Evolutionary conservation across 2,797 vertebrate genomes (phyloP).

Genomic region (Tachyglossus aculeatus): DNA sequence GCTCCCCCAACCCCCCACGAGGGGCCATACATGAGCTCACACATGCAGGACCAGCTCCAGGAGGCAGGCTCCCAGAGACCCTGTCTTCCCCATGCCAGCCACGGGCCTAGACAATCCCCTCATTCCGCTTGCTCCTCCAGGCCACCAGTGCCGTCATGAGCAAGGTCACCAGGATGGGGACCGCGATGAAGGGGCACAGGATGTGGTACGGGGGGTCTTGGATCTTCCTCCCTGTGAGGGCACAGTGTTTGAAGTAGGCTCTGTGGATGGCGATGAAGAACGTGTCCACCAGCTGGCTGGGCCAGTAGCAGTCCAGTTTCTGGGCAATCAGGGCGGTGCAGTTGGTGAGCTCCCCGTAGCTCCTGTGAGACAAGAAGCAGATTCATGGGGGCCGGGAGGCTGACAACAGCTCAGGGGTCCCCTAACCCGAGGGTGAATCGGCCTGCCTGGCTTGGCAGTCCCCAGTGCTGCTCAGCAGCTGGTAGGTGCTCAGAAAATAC

Average conservation of each 20-base stretch:
- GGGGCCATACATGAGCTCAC: too few species aligned
- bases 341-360: constrained; percentile 86
- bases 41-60: neutral
- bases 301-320: constrained; percentile 89
- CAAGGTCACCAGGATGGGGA: constrained; percentile 87
- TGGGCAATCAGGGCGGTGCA: constrained; percentile 84
- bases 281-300: constrained; percentile 86
- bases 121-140: constrained; percentile 91
- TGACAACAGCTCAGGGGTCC: neutral
- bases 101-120: constrained; percentile 85
- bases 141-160: constrained; percentile 91
- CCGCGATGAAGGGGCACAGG: constrained; percentile 87
- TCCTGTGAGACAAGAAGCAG: constrained; percentile 70
- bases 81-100: rapidly evolving
- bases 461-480: too few species aligned
- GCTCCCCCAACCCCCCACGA: neutral
- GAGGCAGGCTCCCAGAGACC: neutral
- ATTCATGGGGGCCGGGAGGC: neutral
- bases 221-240: constrained; percentile 81
- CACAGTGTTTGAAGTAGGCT: constrained; percentile 88
- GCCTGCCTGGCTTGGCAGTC: neutral
- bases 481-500: too few species aligned
- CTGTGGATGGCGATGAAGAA: constrained; percentile 89
- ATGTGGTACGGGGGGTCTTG: constrained; percentile 86
- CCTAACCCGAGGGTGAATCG: neutral